Conservation (phyloP, 2,888 invertebrate species). For the Leptinotarsa peninsularis region DNA sequence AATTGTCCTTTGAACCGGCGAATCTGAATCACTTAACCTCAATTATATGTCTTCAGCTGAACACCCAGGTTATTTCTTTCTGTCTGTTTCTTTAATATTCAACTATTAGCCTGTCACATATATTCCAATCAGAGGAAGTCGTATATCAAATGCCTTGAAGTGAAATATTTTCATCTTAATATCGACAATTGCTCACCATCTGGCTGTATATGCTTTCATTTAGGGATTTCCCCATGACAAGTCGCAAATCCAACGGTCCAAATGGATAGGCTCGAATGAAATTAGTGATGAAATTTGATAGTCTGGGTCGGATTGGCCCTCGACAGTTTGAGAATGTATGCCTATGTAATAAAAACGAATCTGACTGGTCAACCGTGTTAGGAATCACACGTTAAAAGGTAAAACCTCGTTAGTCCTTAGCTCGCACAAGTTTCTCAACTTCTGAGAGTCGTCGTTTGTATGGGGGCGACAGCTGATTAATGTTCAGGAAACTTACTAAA, state of each 20-base stretch:
- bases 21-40: constrained; percentile 1
- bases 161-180: neutral
- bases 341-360: too few species aligned
- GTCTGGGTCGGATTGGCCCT: too few species aligned
- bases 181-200: constrained; percentile 8
- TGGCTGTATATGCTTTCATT: neutral
- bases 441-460: too few species aligned
- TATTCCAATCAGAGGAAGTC: neutral
- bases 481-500: too few species aligned
- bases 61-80: neutral
- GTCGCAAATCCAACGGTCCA: neutral
- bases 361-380: too few species aligned
- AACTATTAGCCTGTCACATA: neutral
- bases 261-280: neutral
- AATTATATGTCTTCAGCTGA: neutral
- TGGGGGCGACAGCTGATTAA: too few species aligned
- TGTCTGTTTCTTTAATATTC: neutral
- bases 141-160: neutral
- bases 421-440: too few species aligned
- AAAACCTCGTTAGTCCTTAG: too few species aligned
- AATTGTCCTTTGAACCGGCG: neutral
- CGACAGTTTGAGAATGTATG: too few species aligned
- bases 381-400: too few species aligned
- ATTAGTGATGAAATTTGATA: neutral
- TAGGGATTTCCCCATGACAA: constrained; percentile 5